A percentile compares a stretch with the other conserved stretches of the same genome.
Conservation (phyloP, 2,797 vertebrate species). For the Gobionotothen gibberifrons region DNA sequence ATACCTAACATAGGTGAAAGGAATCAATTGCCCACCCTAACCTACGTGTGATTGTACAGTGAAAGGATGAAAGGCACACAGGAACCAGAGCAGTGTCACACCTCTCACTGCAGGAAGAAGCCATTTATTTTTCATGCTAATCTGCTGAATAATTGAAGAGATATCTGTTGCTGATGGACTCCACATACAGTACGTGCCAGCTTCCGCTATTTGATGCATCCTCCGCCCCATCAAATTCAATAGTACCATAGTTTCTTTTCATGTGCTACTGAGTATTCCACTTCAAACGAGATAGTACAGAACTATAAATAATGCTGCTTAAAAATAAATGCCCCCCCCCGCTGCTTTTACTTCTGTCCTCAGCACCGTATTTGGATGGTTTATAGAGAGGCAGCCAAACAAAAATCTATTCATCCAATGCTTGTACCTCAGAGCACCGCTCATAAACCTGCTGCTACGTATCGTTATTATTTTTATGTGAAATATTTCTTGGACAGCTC, state of each 20-base stretch:
- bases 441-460: constrained; percentile 25
- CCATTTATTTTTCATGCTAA: constrained; percentile 79
- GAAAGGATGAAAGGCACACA: constrained; percentile 21
- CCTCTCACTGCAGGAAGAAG: constrained; percentile 65
- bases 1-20: constrained; percentile 17
- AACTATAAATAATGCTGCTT: constrained; percentile 64
- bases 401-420: constrained; percentile 48
- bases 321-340: constrained; percentile 49
- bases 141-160: constrained; percentile 75
- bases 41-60: constrained; percentile 4
- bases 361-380: constrained; percentile 36
- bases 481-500: constrained; percentile 32
- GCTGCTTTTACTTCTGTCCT: constrained; percentile 47
- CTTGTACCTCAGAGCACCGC: constrained; percentile 22
- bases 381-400: constrained; percentile 28
- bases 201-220: constrained; percentile 15
- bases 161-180: constrained; percentile 76
- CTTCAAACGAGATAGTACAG: constrained; percentile 40
- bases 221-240: constrained; percentile 43
- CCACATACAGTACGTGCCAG: background rate
- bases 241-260: constrained; percentile 25
- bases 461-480: constrained; percentile 31
- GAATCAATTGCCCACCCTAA: constrained; percentile 36
- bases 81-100: constrained; percentile 45
- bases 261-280: constrained; percentile 43